Conservation (phyloP, 2,888 invertebrate genomes). For the Amphiduros pacificus region DNA sequence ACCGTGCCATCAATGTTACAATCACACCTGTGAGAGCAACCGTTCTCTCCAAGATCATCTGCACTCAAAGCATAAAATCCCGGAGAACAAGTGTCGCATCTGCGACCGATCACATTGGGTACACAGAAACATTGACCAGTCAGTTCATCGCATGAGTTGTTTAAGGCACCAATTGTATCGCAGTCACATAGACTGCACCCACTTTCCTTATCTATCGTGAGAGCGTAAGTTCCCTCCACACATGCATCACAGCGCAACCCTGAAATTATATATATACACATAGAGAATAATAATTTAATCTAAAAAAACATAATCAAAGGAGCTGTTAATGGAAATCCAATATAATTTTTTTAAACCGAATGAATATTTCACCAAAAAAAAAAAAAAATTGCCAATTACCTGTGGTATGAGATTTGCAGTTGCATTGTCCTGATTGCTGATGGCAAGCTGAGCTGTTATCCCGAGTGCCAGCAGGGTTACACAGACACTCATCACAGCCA, state of each 20-base stretch:
- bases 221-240: conserved; percentile 18
- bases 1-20: conserved; percentile 17
- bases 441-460: neutral
- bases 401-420: neutral
- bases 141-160: conserved; percentile 16
- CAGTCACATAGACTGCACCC: conserved; percentile 26
- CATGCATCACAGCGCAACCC: conserved; percentile 26
- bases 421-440: conserved; percentile 9
- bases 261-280: conserved; percentile 4
- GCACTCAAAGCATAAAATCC: conserved; percentile 20
- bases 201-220: conserved; percentile 1
- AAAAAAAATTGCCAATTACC: too few species aligned
- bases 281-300: neutral
- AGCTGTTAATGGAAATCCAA: too few species aligned
- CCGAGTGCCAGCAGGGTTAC: conserved; percentile 7
- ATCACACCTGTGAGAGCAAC: conserved; percentile 16
- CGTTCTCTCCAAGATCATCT: conserved; percentile 11
- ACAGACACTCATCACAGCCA: conserved; percentile 8
- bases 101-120: conserved; percentile 18
- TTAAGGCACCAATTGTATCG: conserved; percentile 13
- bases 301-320: too few species aligned
- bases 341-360: too few species aligned
- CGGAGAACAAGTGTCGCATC: conserved; percentile 16
- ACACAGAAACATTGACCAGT: conserved; percentile 37
- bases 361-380: too few species aligned